phyloP scores from a whole-genome alignment of 2,113 vertebrate species.

The Cephalopholis sonnerati region DNA sequence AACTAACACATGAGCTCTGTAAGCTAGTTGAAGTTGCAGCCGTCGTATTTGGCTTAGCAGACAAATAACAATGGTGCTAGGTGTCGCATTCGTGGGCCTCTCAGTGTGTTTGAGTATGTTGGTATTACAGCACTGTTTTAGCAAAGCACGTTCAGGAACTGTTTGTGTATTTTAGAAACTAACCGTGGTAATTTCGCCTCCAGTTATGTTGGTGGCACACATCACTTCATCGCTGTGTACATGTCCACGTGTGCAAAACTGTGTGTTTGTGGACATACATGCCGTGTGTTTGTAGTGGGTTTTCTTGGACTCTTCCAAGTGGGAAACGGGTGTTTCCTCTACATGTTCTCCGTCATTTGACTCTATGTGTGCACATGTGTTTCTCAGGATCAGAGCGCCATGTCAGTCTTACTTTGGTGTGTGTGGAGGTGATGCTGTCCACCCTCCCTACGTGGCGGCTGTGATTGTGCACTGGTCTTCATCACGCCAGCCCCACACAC shows the following conservation, averaged over 20 bases:
- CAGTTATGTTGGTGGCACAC: background rate
- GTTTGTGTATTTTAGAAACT: constrained; percentile 22
- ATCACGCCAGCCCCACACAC: constrained; percentile 41
- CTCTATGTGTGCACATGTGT: constrained; percentile 21
- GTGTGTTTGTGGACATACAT: background rate
- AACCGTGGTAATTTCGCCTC: background rate
- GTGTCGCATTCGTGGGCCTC: background rate
- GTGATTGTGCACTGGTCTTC: constrained; percentile 55
- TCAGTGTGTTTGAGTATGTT: background rate
- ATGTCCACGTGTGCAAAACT: too few species aligned
- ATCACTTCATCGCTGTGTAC: too few species aligned
- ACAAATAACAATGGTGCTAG: background rate
- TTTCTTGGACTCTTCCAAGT: background rate
- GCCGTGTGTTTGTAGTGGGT: background rate
- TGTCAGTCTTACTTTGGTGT: constrained; percentile 67
- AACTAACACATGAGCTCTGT: background rate
- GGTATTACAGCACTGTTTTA: background rate
- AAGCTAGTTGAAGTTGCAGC: background rate
- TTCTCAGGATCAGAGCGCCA: constrained; percentile 50
- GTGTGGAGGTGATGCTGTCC: constrained; percentile 61
- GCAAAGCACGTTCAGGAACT: background rate
- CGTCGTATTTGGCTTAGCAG: background rate
- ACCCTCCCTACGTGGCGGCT: constrained; percentile 33
- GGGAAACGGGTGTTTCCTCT: constrained; percentile 24
- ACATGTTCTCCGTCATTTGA: constrained; percentile 22